Base-by-base conservation (phyloP, 64 coral and sea anemone species). In the Montipora efflorescens region DNA sequence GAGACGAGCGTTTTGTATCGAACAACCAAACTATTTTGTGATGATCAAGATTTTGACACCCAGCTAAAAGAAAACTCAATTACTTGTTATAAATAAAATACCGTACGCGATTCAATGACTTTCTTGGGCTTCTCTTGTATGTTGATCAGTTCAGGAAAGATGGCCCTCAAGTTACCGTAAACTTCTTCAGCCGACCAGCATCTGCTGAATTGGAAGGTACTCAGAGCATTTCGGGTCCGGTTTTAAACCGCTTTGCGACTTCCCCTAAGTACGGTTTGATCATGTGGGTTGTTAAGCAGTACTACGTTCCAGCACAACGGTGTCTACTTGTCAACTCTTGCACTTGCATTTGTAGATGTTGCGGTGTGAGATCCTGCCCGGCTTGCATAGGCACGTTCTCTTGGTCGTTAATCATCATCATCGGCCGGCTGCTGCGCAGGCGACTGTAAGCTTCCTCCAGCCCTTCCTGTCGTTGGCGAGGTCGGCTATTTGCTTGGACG, bases 1-100 rank as follows among this genome's bases (percentile, higher is more conserved):
- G 15, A 87, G 62, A 93, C 83, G 5, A 83, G 91, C 11, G 74
- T 93, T 84, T 87, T 75, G 55, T 93, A 78, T 67, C 69, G 91
- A 79, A 93, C 36, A 36, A 66, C 61, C 10, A 66, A 66, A 66
- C 18, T 66, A 66, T 66, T 66, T 18, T 10, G 18, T 66, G 61
- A 66, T 66, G 61, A 66, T 66, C 61, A 66, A 70, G 67, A 70
- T 10, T 70, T 70, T 70, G 19, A 10, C 67, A 13, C 14, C 9
- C 9, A 70, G 67, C 67, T 70, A 70, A 10, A 70, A 70, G 14
- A 70, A 70, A 70, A 70, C 61, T 66, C 61, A 18, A 66, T 66
- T 66, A 66, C 61, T 66, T 66, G 61, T 66, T 66, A 66, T 5
- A 66, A 66, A 18, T 66, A 66, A 66, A 66, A 66, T 66, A 66